Evolutionary conservation across 1,140 invertebrate species (phyloP), one percentile per base, ranked within the genome.

Genomic region (Cepaea nemoralis): DNA sequence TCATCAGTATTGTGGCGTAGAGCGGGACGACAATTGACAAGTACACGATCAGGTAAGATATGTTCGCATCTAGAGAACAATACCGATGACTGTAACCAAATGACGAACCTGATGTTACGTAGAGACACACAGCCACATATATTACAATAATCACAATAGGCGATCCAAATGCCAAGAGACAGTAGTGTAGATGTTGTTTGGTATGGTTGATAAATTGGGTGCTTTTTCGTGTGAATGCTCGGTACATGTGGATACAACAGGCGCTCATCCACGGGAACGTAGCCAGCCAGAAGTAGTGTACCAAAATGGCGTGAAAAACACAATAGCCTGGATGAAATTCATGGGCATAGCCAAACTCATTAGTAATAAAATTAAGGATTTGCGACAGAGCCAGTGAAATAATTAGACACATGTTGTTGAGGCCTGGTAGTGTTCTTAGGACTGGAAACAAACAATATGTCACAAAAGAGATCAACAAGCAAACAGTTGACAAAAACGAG

Each of bases 341-440:
- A 1, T n/a, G 24, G 14, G 3, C 2, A 19, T 42, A 2, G 6
- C 70, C 70, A 40, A 40, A 73, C 37, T 48, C 8, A 37, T 22
- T 39, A 40, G 70, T 73, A 48, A 73, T 39, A 1, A 73, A 39
- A 8, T 42, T 37, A 2, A 33, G 2, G n/a, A 27, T 39, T 39
- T 73, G 70, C 12, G 70, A 37, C 8, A 39, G 10, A 22, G 40
- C 35, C 19, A 73, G 14, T 42, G 5, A 42, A 27, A 73, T 3
- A 42, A 37, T 37, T 27, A 73, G 37, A 27, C 70, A 10, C 70
- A 73, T 40, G 24, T 73, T 73, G 24, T 73, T 73, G n/a, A 73
- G 31, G 1, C 70, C 70, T 16, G 70, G 70, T 31, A 73, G 37
- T 10, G 70, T 42, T 48, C 70, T 5, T 3, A 73, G 70, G 14